Conservation (phyloP, 2,888 invertebrate genomes). For the Druceiella hillmani region DNA sequence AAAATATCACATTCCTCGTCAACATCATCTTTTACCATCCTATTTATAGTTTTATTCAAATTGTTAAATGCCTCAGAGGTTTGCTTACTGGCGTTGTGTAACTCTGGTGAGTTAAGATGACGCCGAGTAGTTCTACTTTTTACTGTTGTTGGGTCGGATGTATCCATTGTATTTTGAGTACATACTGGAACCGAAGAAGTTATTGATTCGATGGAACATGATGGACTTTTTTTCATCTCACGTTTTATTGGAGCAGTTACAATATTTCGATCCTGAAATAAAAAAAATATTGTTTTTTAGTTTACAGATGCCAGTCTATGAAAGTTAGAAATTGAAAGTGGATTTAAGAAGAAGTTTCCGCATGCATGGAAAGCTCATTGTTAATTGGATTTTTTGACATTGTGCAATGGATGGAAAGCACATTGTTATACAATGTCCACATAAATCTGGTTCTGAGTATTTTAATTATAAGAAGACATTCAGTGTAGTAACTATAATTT, state of each 20-base stretch:
- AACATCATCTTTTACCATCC: not conserved
- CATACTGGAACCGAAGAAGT: not conserved
- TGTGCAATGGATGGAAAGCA: constrained; percentile 28
- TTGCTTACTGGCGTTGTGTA: not conserved
- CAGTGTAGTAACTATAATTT: constrained; percentile 27
- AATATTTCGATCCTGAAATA: constrained; percentile 1
- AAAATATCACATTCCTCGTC: not conserved
- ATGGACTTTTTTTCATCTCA: not conserved
- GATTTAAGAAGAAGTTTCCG: constrained; percentile 15
- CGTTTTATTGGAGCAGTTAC: not conserved
- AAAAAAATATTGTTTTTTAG: not conserved
- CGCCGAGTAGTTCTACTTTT: not conserved
- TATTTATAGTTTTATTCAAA: not conserved
- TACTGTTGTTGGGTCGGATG: constrained; percentile 1
- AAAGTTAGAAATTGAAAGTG: too few relatives aligned
- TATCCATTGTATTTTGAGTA: not conserved
- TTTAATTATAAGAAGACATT: constrained; percentile 28
- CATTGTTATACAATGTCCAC: constrained; percentile 23
- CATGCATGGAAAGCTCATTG: too few relatives aligned
- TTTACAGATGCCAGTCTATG: too few relatives aligned
- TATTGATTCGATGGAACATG: not conserved
- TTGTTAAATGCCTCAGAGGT: not conserved
- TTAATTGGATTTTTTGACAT: too few relatives aligned
- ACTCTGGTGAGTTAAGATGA: constrained; percentile 1
- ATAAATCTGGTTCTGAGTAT: constrained; percentile 26